Conservation (phyloP, 2,888 invertebrate species). For the Dasypolia templi region DNA sequence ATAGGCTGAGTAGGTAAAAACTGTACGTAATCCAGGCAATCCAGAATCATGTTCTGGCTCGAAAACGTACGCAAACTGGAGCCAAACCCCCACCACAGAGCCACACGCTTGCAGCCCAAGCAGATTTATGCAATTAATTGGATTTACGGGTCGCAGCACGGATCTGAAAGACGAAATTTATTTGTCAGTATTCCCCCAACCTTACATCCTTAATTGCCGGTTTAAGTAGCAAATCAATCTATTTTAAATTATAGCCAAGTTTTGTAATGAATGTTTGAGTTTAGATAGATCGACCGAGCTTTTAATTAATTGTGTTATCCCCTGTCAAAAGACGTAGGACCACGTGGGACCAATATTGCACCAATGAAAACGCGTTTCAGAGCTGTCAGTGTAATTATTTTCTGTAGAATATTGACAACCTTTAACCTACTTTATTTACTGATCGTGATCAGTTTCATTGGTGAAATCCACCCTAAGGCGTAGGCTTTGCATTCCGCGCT, state of each 20-base stretch:
- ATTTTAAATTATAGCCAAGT: slow-evolving; percentile 23
- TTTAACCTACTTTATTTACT: too few species aligned
- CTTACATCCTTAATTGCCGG: slow-evolving; percentile 27
- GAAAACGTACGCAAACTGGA: background rate
- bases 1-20: background rate
- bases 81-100: background rate
- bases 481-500: slow-evolving; percentile 1
- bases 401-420: too few species aligned
- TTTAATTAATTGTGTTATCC: slow-evolving; percentile 11
- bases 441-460: too few species aligned
- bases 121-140: slow-evolving; percentile 41
- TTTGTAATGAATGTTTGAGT: slow-evolving; percentile 1
- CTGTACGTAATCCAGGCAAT: background rate
- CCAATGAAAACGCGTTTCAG: too few species aligned
- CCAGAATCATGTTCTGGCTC: background rate
- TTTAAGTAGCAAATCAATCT: slow-evolving; percentile 41
- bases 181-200: slow-evolving; percentile 25
- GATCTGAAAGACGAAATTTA: slow-evolving; percentile 30
- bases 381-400: too few species aligned
- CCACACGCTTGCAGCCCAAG: slow-evolving; percentile 5
- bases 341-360: too few species aligned
- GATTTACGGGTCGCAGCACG: slow-evolving; percentile 24
- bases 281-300: background rate
- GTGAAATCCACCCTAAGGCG: too few species aligned
- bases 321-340: slow-evolving; percentile 6